Percentiles rank a stretch among this genome's conserved stretches.
These are phyloP conservation scores for Scarus forsteni DNA, from an alignment of 2,797 vertebrate genomes.

Conservation along the genomic window DNA sequence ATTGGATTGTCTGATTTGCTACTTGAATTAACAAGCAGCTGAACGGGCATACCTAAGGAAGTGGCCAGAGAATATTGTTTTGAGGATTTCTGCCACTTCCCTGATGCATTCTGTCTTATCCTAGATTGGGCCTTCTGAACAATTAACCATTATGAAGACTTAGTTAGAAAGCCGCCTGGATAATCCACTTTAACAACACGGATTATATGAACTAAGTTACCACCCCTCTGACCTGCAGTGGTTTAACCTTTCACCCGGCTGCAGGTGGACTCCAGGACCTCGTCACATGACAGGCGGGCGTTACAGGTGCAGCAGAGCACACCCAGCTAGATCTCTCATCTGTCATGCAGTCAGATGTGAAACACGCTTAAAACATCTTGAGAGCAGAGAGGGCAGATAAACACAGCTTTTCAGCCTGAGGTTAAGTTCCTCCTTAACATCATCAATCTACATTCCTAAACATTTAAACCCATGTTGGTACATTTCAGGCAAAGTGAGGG, in stretches of 20 bases:
- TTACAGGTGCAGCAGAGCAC: constrained; percentile 4
- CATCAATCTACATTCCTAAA: neutral
- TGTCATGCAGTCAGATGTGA: neutral
- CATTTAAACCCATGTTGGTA: constrained; percentile 1
- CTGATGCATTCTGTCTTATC: neutral
- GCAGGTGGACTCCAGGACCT: neutral
- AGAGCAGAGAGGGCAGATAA: neutral
- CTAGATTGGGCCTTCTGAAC: neutral
- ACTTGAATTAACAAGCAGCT: too few relatives aligned
- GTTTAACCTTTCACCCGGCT: constrained; percentile 5
- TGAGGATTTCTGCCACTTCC: neutral
- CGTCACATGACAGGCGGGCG: neutral
- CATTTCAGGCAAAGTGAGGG: constrained; percentile 11
- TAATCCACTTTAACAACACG: neutral
- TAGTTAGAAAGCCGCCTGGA: neutral
- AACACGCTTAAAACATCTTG: neutral
- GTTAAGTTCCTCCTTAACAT: constrained; percentile 9
- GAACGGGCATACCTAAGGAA: too few relatives aligned
- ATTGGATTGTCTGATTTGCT: too few relatives aligned
- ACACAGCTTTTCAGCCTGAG: neutral
- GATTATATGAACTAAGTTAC: neutral
- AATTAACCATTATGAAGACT: neutral
- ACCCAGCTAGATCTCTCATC: neutral
- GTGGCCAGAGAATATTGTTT: too few relatives aligned
- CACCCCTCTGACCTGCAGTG: neutral